These are phyloP conservation scores for Distichodus sexfasciatus DNA, from an alignment of 2,797 vertebrate species.

Conservation along the genomic window DNA sequence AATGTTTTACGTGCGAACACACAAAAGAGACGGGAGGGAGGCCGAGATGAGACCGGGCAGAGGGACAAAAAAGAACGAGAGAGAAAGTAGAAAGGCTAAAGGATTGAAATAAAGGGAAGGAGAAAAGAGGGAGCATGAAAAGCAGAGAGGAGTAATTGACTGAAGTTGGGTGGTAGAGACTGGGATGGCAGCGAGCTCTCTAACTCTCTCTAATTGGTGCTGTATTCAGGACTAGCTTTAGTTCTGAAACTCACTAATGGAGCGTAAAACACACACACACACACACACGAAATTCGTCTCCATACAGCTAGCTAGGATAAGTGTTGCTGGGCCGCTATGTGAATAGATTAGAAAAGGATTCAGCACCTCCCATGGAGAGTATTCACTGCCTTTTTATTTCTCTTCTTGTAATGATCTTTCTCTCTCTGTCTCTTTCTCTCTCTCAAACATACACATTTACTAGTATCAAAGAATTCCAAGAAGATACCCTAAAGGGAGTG, in stretches of 20 bases:
- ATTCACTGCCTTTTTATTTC: slow-evolving; percentile 76
- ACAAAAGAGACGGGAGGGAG: slow-evolving; percentile 34
- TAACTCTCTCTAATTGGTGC: slow-evolving; percentile 83
- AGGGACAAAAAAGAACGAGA: slow-evolving; percentile 45
- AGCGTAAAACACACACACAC: slow-evolving; percentile 74
- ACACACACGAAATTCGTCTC: slow-evolving; percentile 31
- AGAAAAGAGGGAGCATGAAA: slow-evolving; percentile 56
- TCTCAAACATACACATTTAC: neutral
- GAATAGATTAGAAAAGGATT: slow-evolving; percentile 74
- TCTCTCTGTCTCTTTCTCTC: slow-evolving; percentile 35
- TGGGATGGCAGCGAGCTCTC: slow-evolving; percentile 66
- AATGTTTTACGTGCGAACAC: slow-evolving; percentile 27
- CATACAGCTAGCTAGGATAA: slow-evolving; percentile 71
- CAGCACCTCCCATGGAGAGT: slow-evolving; percentile 80
- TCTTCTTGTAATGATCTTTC: slow-evolving; percentile 47
- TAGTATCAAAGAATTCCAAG: neutral
- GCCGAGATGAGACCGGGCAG: slow-evolving; percentile 26
- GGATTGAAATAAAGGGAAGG: slow-evolving; percentile 53
- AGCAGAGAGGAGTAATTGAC: slow-evolving; percentile 60
- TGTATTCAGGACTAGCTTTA: slow-evolving; percentile 83
- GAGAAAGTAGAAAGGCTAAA: slow-evolving; percentile 46
- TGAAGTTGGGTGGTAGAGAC: slow-evolving; percentile 50
- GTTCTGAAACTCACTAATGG: slow-evolving; percentile 92
- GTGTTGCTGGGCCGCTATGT: slow-evolving; percentile 83
- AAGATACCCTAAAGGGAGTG: slow-evolving; percentile 9